phyloP scores from a whole-genome alignment of 2,797 vertebrate species.

The Phalanger gymnotis region DNA sequence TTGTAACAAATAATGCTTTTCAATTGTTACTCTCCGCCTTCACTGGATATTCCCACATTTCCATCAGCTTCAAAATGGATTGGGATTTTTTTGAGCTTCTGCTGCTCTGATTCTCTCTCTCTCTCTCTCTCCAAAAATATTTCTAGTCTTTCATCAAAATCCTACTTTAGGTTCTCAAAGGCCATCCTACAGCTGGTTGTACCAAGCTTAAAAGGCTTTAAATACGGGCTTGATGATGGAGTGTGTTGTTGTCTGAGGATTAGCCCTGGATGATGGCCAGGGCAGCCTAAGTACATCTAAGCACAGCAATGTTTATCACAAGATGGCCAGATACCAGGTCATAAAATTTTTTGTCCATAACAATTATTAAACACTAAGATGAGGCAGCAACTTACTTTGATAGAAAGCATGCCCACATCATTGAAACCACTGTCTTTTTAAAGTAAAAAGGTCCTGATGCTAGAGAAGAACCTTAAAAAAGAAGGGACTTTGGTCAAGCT shows the following conservation, averaged over 20 bases:
- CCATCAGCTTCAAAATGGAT: not conserved
- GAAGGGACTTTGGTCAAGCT: not conserved
- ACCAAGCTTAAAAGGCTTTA: not conserved
- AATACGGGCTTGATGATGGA: not conserved
- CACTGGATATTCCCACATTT: slow-evolving; percentile 35
- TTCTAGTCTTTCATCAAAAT: not conserved
- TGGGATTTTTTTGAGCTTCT: not conserved
- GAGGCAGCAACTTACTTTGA: not conserved
- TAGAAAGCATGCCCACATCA: not conserved
- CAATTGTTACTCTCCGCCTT: not conserved
- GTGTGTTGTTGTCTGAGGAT: not conserved
- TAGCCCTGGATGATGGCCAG: not conserved
- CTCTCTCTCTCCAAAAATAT: not conserved
- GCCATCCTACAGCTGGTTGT: not conserved
- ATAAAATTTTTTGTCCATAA: not conserved
- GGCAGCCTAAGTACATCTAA: not conserved
- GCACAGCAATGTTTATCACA: not conserved
- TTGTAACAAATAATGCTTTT: slow-evolving; percentile 12
- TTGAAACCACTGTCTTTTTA: not conserved
- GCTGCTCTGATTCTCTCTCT: not conserved
- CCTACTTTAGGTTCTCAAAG: not conserved
- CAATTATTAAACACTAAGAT: not conserved
- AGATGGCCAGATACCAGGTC: not conserved
- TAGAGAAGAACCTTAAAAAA: not conserved
- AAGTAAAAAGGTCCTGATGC: not conserved